A percentile compares a stretch with the other conserved stretches of the same genome.
Evolutionary conservation across 2,888 invertebrate genomes (phyloP).

Genomic region (Holacanthella duospinosa): DNA sequence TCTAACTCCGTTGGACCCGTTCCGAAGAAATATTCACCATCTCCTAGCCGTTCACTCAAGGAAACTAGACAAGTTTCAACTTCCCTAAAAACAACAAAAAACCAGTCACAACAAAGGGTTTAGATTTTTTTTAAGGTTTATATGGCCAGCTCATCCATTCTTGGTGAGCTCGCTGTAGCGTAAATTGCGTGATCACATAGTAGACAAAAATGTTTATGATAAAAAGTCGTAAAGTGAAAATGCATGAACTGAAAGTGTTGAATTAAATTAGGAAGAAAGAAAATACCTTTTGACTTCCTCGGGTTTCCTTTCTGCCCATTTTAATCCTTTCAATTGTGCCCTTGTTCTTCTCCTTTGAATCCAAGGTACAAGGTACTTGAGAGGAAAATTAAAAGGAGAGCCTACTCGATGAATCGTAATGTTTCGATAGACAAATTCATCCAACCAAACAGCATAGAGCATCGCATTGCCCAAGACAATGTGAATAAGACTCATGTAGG

Average conservation of each 20-base stretch:
- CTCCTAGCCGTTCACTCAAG: constrained; percentile 69
- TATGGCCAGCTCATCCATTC: no score
- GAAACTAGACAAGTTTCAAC: constrained; percentile 79
- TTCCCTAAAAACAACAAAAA: no score
- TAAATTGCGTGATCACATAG: no score
- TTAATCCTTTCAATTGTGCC: constrained; percentile 62
- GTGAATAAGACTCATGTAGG: constrained; percentile 82
- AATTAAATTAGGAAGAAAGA: no score
- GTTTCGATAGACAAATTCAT: constrained; percentile 44
- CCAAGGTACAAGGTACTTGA: constrained; percentile 69
- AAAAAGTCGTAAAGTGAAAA: no score
- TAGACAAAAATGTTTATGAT: no score
- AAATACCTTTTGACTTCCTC: constrained; percentile 61
- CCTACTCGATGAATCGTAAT: constrained; percentile 78
- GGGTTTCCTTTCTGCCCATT: constrained; percentile 69
- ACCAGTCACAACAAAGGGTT: no score
- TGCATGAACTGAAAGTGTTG: no score
- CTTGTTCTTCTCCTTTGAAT: constrained; percentile 59
- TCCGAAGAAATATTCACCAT: constrained; percentile 71
- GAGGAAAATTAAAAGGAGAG: constrained; percentile 85
- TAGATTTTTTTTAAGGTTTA: no score
- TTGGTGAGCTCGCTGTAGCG: no score
- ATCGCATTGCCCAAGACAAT: constrained; percentile 79
- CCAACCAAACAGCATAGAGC: constrained; percentile 32
- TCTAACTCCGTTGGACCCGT: constrained; percentile 81